Evolutionary conservation across 2,113 vertebrate genomes (phyloP), one percentile per base, ranked within the genome.

Genomic region (Vulpes lagopus): DNA sequence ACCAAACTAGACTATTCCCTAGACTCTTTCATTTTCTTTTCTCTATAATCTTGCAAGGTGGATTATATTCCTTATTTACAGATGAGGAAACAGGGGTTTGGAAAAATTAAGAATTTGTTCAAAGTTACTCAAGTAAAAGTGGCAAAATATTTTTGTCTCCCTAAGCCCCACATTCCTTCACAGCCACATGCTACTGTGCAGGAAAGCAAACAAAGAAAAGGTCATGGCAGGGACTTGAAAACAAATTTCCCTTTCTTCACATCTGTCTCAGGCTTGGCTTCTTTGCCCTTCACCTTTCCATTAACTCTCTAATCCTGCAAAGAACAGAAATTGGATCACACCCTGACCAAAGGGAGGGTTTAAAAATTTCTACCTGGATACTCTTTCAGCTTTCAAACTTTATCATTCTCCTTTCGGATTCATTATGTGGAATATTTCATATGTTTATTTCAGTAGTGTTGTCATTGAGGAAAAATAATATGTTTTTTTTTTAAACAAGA

Each of bases 271-370:
- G 80, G 32, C 87, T 96, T 88, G 88, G 88, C 95, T 93, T 96
- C 91, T 94, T 94, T 97, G 95, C 93, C 94, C 94, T 94, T 96
- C 95, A 94, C 92, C 96, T 98, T 97, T 96, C 87, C 71, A 93
- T 97, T 95, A 96, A 82, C 90, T 95, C 83, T 83, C 65, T 74
- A 97, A 97, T 95, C 90, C 96, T 89, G 25, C 69, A 89, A 96
- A 95, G 90, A 97, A 57, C 90, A 96, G 91, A 97, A 95, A 97
- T 85, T 57, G 91, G 69, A 89, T 85, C 88, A 81, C 60, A 76
- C 59, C 64, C 62, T 59, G 79, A 55, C 71, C 59, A 73, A 95
- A 89, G 49, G 32, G 88, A 91, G n/a, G 11, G 20, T 79, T 95
- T 74, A 14, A 69, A 67, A 49, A 38, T 94, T 84, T 67, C 92